Evolutionary conservation across 2,113 vertebrate species (phyloP), one percentile per base, ranked within the genome.

Genomic region (Eira barbara): DNA sequence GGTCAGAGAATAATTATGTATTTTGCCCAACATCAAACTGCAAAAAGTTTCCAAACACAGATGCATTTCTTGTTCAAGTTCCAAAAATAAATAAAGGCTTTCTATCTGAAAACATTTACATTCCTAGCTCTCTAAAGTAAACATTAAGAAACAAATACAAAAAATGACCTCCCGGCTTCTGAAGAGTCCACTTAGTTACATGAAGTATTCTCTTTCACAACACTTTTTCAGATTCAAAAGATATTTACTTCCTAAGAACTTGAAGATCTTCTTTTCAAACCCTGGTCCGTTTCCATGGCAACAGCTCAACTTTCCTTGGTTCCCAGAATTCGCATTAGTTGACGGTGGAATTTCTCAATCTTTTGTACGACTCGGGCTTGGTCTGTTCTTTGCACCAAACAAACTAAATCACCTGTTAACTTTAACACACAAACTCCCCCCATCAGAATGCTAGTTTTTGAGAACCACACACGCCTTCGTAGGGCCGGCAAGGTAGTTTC

Each of bases 361-460:
- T 99, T 99, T 99, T 99, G 99, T 76, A 99, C 99, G 1, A 99
- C 99, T 97, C 99, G 99, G 7, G 99, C 99, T 98, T 99, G 99
- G 98, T 99, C 99, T 31, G 99, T 99, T 98, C 99, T 99, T 96
- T 99, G 99, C 98, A 99, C 99, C 98, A 99, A 67, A 67, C 31
- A 99, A n/a, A 69, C 65, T 20, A n/a, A 20, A n/a, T 69, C 65
- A n/a, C 65, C 17, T 69, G 31, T 69, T 69, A n/a, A 59, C 34
- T 69, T 69, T n/a, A 69, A 69, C n/a, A n/a, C 17, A 69, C 7
- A 17, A 69, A n/a, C 15, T n/a, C 65, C 15, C 15, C 15, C 65
- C 49, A n/a, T 9, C 65, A n/a, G 65, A 69, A 69, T n/a, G 65
- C 34, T 3, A 69, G 65, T 69, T 69, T 69, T n/a, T 20, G 34